Evolutionary conservation across 2,888 invertebrate genomes (phyloP).

Genomic region (Meteorus colon): DNA sequence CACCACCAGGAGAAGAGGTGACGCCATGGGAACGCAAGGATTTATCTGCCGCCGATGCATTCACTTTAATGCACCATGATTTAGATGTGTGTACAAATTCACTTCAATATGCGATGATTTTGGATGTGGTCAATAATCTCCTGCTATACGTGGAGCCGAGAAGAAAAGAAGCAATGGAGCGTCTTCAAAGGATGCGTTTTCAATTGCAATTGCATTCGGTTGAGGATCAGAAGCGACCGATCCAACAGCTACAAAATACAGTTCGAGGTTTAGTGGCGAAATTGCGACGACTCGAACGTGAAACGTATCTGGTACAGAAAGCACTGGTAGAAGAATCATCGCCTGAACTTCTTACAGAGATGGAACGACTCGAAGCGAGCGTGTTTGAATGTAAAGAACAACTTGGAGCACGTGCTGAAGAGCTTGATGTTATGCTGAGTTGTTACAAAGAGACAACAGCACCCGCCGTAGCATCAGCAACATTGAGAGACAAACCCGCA

Average conservation of each 20-base stretch:
- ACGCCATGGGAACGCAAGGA: conserved; percentile 88
- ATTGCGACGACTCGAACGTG: conserved; percentile 89
- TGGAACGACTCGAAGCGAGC: conserved; percentile 82
- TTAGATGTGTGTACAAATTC: conserved; percentile 98
- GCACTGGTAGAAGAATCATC: conserved; percentile 82
- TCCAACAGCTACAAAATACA: conserved; percentile 89
- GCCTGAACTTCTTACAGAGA: conserved; percentile 79
- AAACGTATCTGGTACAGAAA: conserved; percentile 89
- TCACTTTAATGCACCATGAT: conserved; percentile 98
- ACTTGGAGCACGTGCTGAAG: conserved; percentile 90
- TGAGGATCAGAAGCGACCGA: conserved; percentile 93
- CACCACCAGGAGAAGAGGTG: conserved; percentile 82
- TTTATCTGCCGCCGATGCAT: conserved; percentile 92
- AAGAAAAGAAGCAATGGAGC: conserved; percentile 91
- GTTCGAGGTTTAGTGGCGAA: conserved; percentile 85
- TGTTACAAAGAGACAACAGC: conserved; percentile 90
- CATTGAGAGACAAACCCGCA: conserved; percentile 81
- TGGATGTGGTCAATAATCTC: conserved; percentile 98
- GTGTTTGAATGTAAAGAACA: conserved; percentile 93
- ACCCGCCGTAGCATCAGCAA: conserved; percentile 74
- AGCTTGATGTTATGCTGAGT: conserved; percentile 95
- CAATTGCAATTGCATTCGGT: conserved; percentile 93
- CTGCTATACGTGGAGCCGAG: conserved; percentile 97
- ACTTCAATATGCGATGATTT: conserved; percentile 93
- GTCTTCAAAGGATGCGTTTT: conserved; percentile 92